Base-by-base conservation (phyloP, 2,113 vertebrate genomes). In the Corydoras maculifer region DNA sequence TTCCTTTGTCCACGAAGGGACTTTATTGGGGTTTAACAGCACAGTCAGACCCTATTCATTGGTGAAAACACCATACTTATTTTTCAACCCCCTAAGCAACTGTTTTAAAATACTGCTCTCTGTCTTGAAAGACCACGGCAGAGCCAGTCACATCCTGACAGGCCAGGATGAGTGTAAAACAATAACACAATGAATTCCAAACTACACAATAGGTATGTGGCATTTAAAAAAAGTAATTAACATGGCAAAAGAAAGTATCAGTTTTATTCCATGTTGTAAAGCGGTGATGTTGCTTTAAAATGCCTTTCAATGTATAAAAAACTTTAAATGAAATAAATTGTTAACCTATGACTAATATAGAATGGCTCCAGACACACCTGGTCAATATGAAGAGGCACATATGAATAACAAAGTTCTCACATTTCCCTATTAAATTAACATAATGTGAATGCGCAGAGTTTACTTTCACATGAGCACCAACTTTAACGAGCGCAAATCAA, bases 111-210 rank as follows among this genome's bases (percentile, higher is more conserved):
- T 75, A 69, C 74, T 75, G 75, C 80, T 82, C 80, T 79, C 73
- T 83, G 75, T 84, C 84, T 80, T 77, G 66, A 82, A 84, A 76
- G 83, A 82, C 64, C 82, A 84, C 84, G 87, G 85, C 83, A 77
- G 75, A 75, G 55, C 43, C 72, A 62, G 75, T 87, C 83, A 78
- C 77, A 76, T 74, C 85, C 84, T 88, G 87, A 86, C 79, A 83
- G 77, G 61, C 78, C 32, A 74, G 77, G 75, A 81, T 67, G 58
- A 71, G 65, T 59, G n/a, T 11, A 62, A 74, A 80, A 82, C 74
- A 71, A 80, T 68, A 74, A 68, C 53, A 69, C 68, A 58, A 65
- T 74, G 77, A 79, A 82, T 79, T 80, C 82, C 81, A 79, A 69
- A 55, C 72, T 76, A 54, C 53, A 63, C 63, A 74, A 71, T 66